Evolutionary conservation across 2,113 vertebrate species (phyloP).

Genomic region (Hyperoodon ampullatus): DNA sequence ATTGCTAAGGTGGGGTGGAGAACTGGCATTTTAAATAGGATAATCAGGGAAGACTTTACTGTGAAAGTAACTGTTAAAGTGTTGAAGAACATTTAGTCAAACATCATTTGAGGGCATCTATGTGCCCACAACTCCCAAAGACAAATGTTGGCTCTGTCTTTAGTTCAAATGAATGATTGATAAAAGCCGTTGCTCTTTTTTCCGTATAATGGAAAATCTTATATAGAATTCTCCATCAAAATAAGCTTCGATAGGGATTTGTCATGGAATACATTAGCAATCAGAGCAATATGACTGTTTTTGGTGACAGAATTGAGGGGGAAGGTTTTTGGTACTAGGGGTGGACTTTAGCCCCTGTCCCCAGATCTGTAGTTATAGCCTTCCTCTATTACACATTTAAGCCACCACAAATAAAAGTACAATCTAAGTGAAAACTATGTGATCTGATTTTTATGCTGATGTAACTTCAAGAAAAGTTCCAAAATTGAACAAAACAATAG

Average conservation of each 20-base stretch:
- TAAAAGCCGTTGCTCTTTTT: neutral
- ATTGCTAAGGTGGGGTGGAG: neutral
- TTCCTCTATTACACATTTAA: neutral
- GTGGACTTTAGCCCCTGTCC: neutral
- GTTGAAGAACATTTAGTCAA: neutral
- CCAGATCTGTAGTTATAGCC: neutral
- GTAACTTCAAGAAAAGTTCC: neutral
- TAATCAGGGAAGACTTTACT: neutral
- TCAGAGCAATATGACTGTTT: neutral
- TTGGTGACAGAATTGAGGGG: neutral
- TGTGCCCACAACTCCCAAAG: neutral
- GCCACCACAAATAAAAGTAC: neutral
- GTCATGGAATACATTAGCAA: neutral
- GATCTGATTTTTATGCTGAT: neutral
- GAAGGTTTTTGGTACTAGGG: neutral
- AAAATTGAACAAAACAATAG: neutral
- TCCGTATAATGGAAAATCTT: neutral
- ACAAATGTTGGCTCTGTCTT: neutral
- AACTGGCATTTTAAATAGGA: neutral
- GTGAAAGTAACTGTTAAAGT: neutral
- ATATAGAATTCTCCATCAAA: neutral
- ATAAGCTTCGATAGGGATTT: neutral
- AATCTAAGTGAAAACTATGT: neutral
- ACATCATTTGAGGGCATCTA: neutral
- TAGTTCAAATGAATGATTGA: neutral